Evolutionary conservation across 2,113 vertebrate species (phyloP), one percentile per base, ranked within the genome.

Genomic region (Cynocephalus volans): DNA sequence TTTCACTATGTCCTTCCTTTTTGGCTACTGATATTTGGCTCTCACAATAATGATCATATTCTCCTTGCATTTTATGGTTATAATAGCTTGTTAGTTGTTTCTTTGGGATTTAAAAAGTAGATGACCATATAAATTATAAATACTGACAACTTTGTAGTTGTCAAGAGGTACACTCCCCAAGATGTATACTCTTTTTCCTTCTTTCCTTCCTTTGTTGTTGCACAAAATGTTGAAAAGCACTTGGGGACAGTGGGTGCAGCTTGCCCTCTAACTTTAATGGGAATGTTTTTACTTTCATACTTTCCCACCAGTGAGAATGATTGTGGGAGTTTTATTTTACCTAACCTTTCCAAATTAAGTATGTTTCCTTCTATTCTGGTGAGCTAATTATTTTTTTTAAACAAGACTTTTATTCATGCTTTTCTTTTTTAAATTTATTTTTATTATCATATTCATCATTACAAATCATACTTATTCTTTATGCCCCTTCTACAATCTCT

Each of bases 371-470:
- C 48, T 84, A 14, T 67, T 93, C 73, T 90, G 75, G 33, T 80
- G n/a, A 58, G 24, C 24, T 41, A 56, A 45, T 75, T 14, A 3
- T 36, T 56, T 60, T 70, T 88, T 86, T 9, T 19, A 93, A 88
- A 75, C n/a, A 92, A 76, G 13, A 21, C 65, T 86, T 85, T 73
- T 79, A 52, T 75, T 81, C 48, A 80, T 88, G 45, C 24, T 83
- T 87, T 92, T 82, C 60, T 45, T 88, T 92, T 76, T 36, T 56
- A 36, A 56, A 24, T 41, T 41, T 41, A 41, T 41, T 41, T 41
- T 41, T 41, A 41, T 41, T 41, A 41, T 41, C 41, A 41, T 41
- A 41, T 41, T 41, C 41, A 41, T 41, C 41, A 41, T 41, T 41
- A 41, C 41, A 41, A 41, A 41, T 41, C 41, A 41, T 41, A 41